Evolutionary conservation across 1,140 invertebrate species (phyloP), one percentile per base, ranked within the genome.

Genomic region (Nephotettix cincticeps): DNA sequence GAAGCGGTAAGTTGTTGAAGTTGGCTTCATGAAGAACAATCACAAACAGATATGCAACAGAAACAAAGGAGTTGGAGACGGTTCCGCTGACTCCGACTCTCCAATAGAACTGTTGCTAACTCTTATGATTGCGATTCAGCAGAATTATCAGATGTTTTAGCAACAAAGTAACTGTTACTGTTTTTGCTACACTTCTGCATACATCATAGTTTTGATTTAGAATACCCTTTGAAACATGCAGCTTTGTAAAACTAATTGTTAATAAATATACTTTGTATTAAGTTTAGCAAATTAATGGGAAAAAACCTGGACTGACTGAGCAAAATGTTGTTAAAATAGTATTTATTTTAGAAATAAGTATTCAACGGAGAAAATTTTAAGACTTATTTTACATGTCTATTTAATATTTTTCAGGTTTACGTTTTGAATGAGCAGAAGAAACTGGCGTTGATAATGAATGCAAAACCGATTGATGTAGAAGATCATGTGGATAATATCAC

Each of bases 351-450:
- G n/a, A n/a, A n/a, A 40, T 9, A 40, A 9, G 17, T 40, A 6
- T 40, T 27, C 17, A 40, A 40, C 36, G 36, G 36, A 40, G 17
- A 9, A 40, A 29, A 47, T 9, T 25, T 11, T 21, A 11, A 51
- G 4, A 47, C 25, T 51, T 9, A 40, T 25, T 9, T 47, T 58
- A 32, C n/a, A n/a, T n/a, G 9, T 69, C 40, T 71, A 29, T 66
- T 19, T 51, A 58, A 63, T 67, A 14, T 76, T 72, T 76, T 79
- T 25, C 74, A 92, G 90, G 88, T 95, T 0, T 93, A 94, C 79
- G 87, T 94, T 4, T 79, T 95, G 51, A 91, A 94, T 73, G 91
- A 93, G 76, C 86, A 88, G 36, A 91, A 90, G 73, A 90, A 94
- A 79, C 84, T 94, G 13, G 87, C 93, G 0, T 85, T 95, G 77